phyloP scores from a whole-genome alignment of 2,797 vertebrate species.

The Euthynnus affinis region DNA sequence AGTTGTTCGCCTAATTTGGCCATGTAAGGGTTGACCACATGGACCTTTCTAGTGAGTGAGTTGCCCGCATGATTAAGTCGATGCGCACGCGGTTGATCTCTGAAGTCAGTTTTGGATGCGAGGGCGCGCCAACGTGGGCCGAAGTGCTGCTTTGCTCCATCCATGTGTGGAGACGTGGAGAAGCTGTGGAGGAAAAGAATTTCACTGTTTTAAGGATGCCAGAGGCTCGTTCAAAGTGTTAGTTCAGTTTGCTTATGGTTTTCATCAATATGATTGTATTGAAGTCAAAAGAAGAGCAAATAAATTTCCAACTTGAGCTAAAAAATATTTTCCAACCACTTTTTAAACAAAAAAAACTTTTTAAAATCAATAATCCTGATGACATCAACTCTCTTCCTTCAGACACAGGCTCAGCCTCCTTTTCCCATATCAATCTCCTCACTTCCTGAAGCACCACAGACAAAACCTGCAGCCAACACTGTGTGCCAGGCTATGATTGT shows the following conservation, averaged over 20 bases:
- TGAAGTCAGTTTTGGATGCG: constrained; percentile 4
- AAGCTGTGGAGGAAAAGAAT: background rate
- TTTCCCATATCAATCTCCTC: background rate
- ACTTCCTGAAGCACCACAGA: background rate
- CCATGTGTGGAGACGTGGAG: background rate
- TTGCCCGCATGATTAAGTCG: background rate
- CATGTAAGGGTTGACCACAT: background rate
- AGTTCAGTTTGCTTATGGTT: background rate
- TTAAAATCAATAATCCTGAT: background rate
- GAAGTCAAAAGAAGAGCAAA: background rate
- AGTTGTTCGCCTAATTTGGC: background rate
- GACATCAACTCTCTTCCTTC: background rate
- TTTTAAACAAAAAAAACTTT: constrained; percentile 1
- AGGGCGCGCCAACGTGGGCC: constrained; percentile 10
- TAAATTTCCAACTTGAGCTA: background rate
- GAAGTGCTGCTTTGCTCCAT: background rate
- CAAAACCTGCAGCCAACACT: constrained; percentile 1
- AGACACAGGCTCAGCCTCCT: background rate
- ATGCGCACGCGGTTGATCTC: background rate
- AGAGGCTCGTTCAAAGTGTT: too few species aligned
- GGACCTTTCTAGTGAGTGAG: background rate
- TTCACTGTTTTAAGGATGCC: background rate
- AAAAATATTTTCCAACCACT: background rate
- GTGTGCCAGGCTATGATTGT: background rate
- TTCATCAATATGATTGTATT: background rate